Evolutionary conservation across 2,888 invertebrate species (phyloP), one percentile per base, ranked within the genome.

Genomic region (Acanthosepion pharaonis): DNA sequence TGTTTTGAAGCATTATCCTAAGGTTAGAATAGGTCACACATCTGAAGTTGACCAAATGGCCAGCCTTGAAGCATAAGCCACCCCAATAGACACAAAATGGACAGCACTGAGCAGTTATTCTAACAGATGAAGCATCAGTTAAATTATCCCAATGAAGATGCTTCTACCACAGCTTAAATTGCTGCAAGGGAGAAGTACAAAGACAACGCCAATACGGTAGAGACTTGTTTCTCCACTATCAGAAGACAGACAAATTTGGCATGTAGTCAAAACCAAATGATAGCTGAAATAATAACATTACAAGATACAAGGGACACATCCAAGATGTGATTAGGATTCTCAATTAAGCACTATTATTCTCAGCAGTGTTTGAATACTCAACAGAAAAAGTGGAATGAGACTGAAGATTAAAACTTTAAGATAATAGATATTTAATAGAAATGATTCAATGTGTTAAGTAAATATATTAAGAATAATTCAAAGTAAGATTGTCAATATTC

Each of bases 1-100:
- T 78, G n/a, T 28, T 78, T 78, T 78, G 78, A 78, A 78, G 78
- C 78, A 78, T 78, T 78, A 78, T 78, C 78, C n/a, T n/a, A 15
- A n/a, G 78, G 78, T 78, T n/a, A 78, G 78, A n/a, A 78, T n/a
- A 78, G 78, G 78, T 78, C 78, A 78, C 78, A 78, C 78, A 78
- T 78, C 78, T 78, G 78, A 78, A 78, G 78, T 78, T 28, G 78
- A 78, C n/a, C 78, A 78, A 78, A 78, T 78, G 78, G 78, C 78
- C n/a, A 78, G 78, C 78, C 78, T 78, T n/a, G 9, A n/a, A 78
- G 78, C 78, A 11, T n/a, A 78, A 78, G 78, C 78, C 28, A 78
- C 28, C 8, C n/a, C n/a, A n/a, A 78, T 11, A 15, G 78, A 78
- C 78, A 78, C 78, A 78, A 78, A 78, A 78, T 78, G 78, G n/a